Evolutionary conservation across 2,113 vertebrate genomes (phyloP), one percentile per base, ranked within the genome.

Genomic region (Neolamprologus ventralis): DNA sequence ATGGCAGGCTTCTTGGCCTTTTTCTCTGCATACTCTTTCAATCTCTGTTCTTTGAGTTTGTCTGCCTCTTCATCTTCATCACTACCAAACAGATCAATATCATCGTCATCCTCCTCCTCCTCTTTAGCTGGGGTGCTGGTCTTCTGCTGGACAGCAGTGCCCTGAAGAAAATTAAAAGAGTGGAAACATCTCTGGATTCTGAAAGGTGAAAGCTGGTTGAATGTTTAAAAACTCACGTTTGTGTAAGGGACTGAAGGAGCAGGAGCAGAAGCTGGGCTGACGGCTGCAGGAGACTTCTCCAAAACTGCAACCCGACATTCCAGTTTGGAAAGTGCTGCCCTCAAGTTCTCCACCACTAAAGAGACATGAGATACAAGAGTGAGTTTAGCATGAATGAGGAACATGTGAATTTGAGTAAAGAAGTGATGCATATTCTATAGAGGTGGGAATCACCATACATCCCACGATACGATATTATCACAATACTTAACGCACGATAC

Each of bases 31-130:
- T 99, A 99, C 89, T 97, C 98, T 81, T 97, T 97, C 47, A 99
- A 92, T 10, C 99, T 91, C 92, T 99, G 96, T 58, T 98, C 97
- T 78, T 98, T 97, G 10, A 99, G 90, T 9, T 96, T 96, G 26
- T 97, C 97, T 0, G 97, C 97, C 85, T 99, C 98, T 79, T 97
- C 97, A 5, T 98, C 98, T 9, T 99, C 98, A 31, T 97, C 96
- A 0, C 98, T 98, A 0, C 98, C 99, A 28, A 99, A 99, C 19
- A 99, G 97, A 83, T 99, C 97, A 17, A 99, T 94, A 0, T 98
- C 97, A 6, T 98, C 97, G 1, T 94, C 92, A 0, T 93, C 89
- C 1, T 96, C 96, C 81, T 73, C 93, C 63, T 55, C 63, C 33
- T 37, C 19, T 75, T 93, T 88, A 23, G 58, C 91, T 0, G 85